Percentiles rank a stretch among this genome's conserved stretches.
Conservation (phyloP, 1,140 invertebrate genomes). For the Hylaeus volcanicus region DNA sequence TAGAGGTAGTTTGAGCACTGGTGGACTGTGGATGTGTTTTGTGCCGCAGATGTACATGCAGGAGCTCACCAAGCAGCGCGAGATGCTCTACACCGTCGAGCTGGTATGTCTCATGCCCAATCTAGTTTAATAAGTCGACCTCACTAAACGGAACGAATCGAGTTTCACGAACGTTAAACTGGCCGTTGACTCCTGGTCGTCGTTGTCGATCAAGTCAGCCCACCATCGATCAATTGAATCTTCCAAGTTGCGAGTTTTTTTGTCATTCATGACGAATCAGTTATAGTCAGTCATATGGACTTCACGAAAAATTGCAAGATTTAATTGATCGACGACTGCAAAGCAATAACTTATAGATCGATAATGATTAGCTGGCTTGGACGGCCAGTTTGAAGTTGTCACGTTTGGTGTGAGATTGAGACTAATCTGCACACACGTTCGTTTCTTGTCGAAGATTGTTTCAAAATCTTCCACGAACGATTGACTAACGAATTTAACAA, state of each 20-base stretch:
- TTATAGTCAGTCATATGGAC: no score
- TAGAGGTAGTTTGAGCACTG: conserved; percentile 78
- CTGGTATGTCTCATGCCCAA: conserved; percentile 86
- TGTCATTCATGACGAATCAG: neutral
- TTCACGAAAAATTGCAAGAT: no score
- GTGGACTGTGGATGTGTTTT: conserved; percentile 80
- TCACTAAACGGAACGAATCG: conserved; percentile 15
- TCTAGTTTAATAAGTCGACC: conserved; percentile 67
- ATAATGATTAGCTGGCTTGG: neutral
- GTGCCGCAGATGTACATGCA: conserved; percentile 89
- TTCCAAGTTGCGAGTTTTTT: neutral
- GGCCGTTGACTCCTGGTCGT: conserved; percentile 1
- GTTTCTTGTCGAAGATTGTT: conserved; percentile 1
- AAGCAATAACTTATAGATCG: neutral
- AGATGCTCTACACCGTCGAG: conserved; percentile 91
- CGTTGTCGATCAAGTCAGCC: conserved; percentile 31
- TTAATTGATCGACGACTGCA: neutral
- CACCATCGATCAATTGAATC: conserved; percentile 11
- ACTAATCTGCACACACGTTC: conserved; percentile 25
- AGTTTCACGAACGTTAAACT: conserved; percentile 22
- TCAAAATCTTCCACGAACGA: neutral
- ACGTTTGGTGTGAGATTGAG: neutral
- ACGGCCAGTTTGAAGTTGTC: conserved; percentile 17
- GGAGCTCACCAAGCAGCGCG: conserved; percentile 93
- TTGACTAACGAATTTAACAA: neutral